Evolutionary conservation across 2,797 vertebrate species (phyloP).

Genomic region (Trematomus bernacchii): DNA sequence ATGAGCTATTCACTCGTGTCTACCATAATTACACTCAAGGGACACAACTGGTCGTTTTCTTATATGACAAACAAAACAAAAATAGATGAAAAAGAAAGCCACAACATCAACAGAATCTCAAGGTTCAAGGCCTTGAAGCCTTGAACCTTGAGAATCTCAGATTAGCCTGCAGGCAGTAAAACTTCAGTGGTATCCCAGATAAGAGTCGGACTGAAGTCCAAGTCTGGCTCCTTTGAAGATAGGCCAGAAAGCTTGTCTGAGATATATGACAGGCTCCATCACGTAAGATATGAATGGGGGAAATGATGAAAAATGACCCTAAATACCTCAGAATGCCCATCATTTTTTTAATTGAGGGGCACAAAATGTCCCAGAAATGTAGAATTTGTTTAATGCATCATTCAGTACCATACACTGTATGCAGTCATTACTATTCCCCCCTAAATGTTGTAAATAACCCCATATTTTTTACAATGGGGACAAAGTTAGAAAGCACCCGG

Average conservation of each 20-base stretch:
- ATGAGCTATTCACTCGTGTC: conserved; percentile 14
- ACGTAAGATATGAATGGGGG: background rate
- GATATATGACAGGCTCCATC: conserved; percentile 26
- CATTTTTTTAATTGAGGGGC: too few relatives aligned
- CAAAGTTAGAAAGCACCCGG: too few relatives aligned
- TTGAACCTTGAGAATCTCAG: background rate
- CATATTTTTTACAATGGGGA: too few relatives aligned
- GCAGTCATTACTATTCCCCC: too few relatives aligned
- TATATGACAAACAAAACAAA: background rate
- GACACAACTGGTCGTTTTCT: background rate
- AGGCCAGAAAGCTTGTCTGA: background rate
- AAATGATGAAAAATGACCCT: too few relatives aligned
- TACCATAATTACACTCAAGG: conserved; percentile 16
- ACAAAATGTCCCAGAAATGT: too few relatives aligned
- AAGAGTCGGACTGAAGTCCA: conserved; percentile 6
- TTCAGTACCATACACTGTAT: too few relatives aligned
- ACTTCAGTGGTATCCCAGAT: conserved; percentile 12
- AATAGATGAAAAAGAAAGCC: background rate
- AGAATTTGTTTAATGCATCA: too few relatives aligned
- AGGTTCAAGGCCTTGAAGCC: too few relatives aligned
- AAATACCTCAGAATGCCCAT: too few relatives aligned
- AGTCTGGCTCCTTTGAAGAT: conserved; percentile 6
- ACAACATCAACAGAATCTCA: conserved; percentile 2
- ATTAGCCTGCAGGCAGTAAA: background rate
- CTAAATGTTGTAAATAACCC: too few relatives aligned